These are phyloP conservation scores for Epizoanthus scotinus DNA, from an alignment of 92 coral and sea anemone genomes.

Conservation along the genomic window DNA sequence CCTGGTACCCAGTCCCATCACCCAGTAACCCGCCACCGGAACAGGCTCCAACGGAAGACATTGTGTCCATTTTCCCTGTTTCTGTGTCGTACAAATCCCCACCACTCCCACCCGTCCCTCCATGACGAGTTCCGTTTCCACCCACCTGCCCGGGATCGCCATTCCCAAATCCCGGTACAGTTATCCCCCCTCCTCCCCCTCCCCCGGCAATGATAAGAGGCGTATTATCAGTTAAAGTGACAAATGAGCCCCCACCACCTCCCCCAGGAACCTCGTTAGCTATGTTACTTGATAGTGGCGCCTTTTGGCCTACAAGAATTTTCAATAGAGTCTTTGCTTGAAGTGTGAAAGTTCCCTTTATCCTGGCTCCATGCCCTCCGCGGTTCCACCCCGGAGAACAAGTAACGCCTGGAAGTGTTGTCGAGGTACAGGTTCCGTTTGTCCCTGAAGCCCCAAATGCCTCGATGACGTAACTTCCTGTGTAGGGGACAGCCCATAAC, in stretches of 20 bases:
- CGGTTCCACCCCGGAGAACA: conserved; percentile 31
- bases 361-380: conserved; percentile 89
- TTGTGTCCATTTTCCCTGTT: conserved; percentile 1
- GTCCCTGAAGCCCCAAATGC: conserved; percentile 86
- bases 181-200: conserved; percentile 86
- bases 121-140: conserved; percentile 71
- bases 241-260: conserved; percentile 94
- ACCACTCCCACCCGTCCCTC: conserved; percentile 65
- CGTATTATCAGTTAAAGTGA: conserved; percentile 40
- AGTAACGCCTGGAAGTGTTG: not conserved
- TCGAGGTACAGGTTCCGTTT: conserved; percentile 60
- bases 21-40: conserved; percentile 55
- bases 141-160: conserved; percentile 87
- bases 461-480: conserved; percentile 79
- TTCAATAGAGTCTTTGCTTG: conserved; percentile 37
- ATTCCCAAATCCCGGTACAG: conserved; percentile 41
- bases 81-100: conserved; percentile 58
- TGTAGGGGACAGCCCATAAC: conserved; percentile 81
- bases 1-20: conserved; percentile 41
- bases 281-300: not conserved
- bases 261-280: conserved; percentile 66
- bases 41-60: conserved; percentile 8
- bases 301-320: conserved; percentile 85
- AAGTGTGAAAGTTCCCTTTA: conserved; percentile 68
- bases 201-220: conserved; percentile 88